These are phyloP conservation scores for Neotragus moschatus DNA, from an alignment of 2,113 vertebrate genomes.

Conservation along the genomic window DNA sequence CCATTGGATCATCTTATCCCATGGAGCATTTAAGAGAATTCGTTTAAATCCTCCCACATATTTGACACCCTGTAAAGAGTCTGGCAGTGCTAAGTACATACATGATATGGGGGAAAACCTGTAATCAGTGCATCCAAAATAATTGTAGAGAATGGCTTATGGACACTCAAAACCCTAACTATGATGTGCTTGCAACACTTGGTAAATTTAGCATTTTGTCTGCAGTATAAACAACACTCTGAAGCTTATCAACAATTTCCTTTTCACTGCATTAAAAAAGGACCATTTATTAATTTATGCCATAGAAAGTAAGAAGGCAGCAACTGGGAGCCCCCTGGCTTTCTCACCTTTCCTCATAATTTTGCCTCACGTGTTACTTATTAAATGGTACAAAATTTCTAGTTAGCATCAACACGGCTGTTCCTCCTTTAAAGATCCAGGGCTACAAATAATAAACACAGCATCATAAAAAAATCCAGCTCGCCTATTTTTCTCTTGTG, in stretches of 20 bases:
- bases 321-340: not conserved
- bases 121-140: conserved; percentile 37
- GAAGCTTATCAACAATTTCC: conserved; percentile 18
- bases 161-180: conserved; percentile 11
- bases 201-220: conserved; percentile 14
- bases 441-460: conserved; percentile 33
- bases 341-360: conserved; percentile 4
- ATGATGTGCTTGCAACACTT: not conserved
- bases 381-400: conserved; percentile 23
- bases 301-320: conserved; percentile 1
- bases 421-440: conserved; percentile 4
- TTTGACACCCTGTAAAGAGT: conserved; percentile 58
- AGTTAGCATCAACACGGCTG: not conserved
- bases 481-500: conserved; percentile 1
- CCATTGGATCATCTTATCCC: conserved; percentile 61
- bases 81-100: not conserved
- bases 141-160: not conserved
- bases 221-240: not conserved
- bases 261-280: conserved; percentile 12
- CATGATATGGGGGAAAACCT: not conserved
- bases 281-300: not conserved
- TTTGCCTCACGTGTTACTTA: conserved; percentile 36
- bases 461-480: conserved; percentile 6
- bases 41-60: conserved; percentile 46
- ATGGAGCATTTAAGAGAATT: conserved; percentile 52